These are phyloP conservation scores for Drosophila phalerata DNA, from an alignment of 2,888 invertebrate genomes.

Conservation along the genomic window DNA sequence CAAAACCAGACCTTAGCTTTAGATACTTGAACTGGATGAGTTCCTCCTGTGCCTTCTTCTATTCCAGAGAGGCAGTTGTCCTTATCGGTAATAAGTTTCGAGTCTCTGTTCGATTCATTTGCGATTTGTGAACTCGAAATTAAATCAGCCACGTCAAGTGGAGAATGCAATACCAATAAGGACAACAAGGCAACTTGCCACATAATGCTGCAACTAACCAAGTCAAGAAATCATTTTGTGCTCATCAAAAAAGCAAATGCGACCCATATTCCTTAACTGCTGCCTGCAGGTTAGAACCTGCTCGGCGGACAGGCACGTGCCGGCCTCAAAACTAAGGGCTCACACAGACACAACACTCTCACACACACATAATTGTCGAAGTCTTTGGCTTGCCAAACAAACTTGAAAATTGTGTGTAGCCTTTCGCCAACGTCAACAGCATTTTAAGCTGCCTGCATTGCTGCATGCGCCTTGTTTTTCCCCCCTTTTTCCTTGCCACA, in stretches of 20 bases:
- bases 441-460: constrained; percentile 64
- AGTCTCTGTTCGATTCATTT: constrained; percentile 36
- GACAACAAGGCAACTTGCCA: constrained; percentile 11
- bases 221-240: constrained; percentile 54
- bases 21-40: constrained; percentile 27
- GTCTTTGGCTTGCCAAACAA: constrained; percentile 62
- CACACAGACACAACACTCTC: constrained; percentile 17
- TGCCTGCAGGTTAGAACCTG: constrained; percentile 43
- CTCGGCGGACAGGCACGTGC: constrained; percentile 59
- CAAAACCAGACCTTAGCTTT: constrained; percentile 23
- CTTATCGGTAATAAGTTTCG: constrained; percentile 37
- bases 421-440: constrained; percentile 65
- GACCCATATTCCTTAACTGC: constrained; percentile 67
- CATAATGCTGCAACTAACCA: constrained; percentile 40
- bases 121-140: constrained; percentile 70
- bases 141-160: constrained; percentile 59
- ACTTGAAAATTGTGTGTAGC: constrained; percentile 59
- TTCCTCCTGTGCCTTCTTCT: background rate
- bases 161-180: constrained; percentile 24
- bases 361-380: constrained; percentile 1
- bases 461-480: constrained; percentile 1
- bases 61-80: background rate
- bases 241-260: constrained; percentile 64
- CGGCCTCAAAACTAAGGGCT: constrained; percentile 31
- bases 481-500: background rate